These are phyloP conservation scores for Latrodectus geometricus DNA, from an alignment of 1,140 invertebrate genomes.

Conservation along the genomic window DNA sequence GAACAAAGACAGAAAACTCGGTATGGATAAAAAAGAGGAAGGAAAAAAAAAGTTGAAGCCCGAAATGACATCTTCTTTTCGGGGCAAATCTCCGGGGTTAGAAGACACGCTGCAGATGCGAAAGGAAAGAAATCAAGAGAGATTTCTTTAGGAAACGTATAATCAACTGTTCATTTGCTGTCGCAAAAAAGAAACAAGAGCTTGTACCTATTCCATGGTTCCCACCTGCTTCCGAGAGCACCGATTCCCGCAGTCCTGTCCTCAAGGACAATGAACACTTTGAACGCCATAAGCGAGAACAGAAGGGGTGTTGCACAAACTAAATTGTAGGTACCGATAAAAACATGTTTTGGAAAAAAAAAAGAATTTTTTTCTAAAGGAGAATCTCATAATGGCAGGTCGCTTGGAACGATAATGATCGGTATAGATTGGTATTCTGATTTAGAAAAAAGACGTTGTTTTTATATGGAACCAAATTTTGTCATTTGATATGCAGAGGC, in stretches of 20 bases:
- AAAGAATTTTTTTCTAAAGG: too few relatives aligned
- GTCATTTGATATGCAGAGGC: too few relatives aligned
- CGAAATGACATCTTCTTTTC: constrained; percentile 8
- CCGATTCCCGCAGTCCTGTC: constrained; percentile 1
- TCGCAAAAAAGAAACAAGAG: neutral
- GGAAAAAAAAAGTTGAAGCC: neutral
- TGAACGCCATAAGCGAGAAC: neutral
- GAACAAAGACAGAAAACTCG: neutral
- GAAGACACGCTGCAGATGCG: neutral
- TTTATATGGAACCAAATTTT: too few relatives aligned
- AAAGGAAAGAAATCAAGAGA: neutral
- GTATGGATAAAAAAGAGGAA: neutral
- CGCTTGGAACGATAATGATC: too few relatives aligned
- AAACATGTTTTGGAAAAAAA: too few relatives aligned
- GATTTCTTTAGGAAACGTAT: neutral
- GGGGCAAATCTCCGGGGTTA: neutral
- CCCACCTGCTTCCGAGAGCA: neutral
- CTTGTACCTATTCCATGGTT: neutral
- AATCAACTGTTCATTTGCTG: constrained; percentile 24
- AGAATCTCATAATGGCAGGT: too few relatives aligned
- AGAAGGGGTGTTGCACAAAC: neutral
- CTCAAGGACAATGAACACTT: neutral
- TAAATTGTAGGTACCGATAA: neutral
- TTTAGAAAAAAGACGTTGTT: too few relatives aligned
- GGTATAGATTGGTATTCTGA: too few relatives aligned